Evolutionary conservation across 2,113 vertebrate genomes (phyloP).

Genomic region (Anas platyrhynchos): DNA sequence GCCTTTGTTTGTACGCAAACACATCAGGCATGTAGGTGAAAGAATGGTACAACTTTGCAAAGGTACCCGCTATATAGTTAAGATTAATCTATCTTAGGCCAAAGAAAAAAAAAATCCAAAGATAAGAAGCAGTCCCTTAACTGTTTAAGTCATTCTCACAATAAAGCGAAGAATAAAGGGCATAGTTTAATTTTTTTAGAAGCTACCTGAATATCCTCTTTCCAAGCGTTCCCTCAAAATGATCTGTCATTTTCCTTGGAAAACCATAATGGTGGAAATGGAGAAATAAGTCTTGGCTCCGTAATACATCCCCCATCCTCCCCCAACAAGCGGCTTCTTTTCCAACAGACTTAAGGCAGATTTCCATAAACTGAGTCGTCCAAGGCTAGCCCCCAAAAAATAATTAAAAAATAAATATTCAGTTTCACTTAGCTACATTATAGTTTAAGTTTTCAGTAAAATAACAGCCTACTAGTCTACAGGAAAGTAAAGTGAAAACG

Average conservation of each 20-base stretch:
- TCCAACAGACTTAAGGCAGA: not conserved
- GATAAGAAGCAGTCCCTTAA: not conserved
- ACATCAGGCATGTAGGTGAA: not conserved
- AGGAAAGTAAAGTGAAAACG: conserved; percentile 25
- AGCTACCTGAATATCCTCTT: conserved; percentile 17
- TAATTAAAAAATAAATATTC: conserved; percentile 14
- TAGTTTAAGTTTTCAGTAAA: not conserved
- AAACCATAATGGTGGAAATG: conserved; percentile 34
- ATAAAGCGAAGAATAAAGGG: not conserved
- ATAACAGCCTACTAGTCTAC: conserved; percentile 1
- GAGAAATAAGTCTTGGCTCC: conserved; percentile 2
- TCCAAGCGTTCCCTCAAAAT: not conserved
- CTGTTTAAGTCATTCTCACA: not conserved
- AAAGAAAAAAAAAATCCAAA: not conserved
- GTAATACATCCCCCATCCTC: not conserved
- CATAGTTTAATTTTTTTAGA: conserved; percentile 18
- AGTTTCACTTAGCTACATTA: not conserved
- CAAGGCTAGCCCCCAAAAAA: conserved; percentile 29
- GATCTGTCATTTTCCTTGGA: conserved; percentile 21
- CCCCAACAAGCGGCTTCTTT: not conserved
- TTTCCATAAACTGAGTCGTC: not conserved
- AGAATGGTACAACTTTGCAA: not conserved
- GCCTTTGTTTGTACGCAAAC: not conserved
- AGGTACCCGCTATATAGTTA: not conserved
- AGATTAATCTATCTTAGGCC: not conserved